phyloP scores from a whole-genome alignment of 2,797 vertebrate genomes.

The Poecilia wingei region DNA sequence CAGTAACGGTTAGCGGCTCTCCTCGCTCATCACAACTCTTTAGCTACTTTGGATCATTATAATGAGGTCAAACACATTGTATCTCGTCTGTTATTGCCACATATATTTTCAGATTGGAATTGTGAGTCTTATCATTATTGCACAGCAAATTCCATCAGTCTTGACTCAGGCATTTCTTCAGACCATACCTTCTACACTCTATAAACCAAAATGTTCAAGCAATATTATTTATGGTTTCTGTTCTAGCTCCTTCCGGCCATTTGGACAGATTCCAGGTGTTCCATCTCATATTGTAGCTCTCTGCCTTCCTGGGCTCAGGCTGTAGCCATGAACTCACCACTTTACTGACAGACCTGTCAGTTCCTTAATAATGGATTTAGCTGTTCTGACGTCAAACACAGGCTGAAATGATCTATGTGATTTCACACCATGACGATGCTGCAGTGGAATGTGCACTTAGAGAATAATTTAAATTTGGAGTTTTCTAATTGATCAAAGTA shows the following conservation, averaged over 20 bases:
- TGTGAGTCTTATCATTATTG: background rate
- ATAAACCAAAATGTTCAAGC: background rate
- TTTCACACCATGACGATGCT: slow-evolving; percentile 14
- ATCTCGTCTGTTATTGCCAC: background rate
- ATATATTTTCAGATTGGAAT: background rate
- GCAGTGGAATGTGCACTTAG: slow-evolving; percentile 1
- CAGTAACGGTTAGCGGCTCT: background rate
- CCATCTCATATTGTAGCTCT: background rate
- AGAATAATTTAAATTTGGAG: background rate
- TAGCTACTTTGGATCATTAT: background rate
- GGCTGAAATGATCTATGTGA: slow-evolving; percentile 7
- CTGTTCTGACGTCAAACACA: background rate
- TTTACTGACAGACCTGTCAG: slow-evolving; percentile 28
- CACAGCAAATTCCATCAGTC: background rate
- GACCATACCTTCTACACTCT: slow-evolving; percentile 5
- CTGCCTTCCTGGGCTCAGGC: slow-evolving; percentile 1
- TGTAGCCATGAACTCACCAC: slow-evolving; percentile 4
- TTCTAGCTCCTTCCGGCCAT: slow-evolving; percentile 1
- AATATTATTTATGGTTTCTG: slow-evolving; percentile 25
- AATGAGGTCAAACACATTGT: background rate
- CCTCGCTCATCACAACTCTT: background rate
- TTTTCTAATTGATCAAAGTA: background rate
- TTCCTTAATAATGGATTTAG: slow-evolving; percentile 35
- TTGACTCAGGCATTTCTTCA: slow-evolving; percentile 22
- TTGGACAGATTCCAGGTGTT: slow-evolving; percentile 16